Evolutionary conservation across 2,888 invertebrate genomes (phyloP), one percentile per base, ranked within the genome.

Genomic region (Epsilonema sp.): DNA sequence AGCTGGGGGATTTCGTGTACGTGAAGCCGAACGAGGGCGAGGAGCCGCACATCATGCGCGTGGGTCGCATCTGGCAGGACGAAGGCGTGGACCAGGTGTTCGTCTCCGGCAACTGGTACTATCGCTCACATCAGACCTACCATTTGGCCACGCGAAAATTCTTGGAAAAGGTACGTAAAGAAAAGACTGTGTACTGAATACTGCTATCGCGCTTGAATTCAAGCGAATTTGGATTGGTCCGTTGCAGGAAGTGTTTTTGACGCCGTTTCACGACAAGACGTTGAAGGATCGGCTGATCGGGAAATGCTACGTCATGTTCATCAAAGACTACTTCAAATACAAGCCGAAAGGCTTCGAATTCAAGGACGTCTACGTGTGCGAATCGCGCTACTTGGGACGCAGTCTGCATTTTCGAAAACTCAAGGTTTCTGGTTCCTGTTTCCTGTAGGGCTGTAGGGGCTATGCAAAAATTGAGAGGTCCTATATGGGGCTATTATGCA

Each of bases 311-410:
- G 86, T 97, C 19, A 79, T 97, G 76, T 83, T 80, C 62, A 82
- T 89, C 26, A 84, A 82, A 64, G 89, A 94, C 64, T 94, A 89
- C 69, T 84, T 90, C 65, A 82, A 83, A 63, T 77, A 76, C 65
- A 76, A 76, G 54, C 89, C 92, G 0, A 82, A 83, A 61, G 68
- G 48, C 38, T 82, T 83, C 60, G 74, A 78, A 0, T 86, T 89
- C 52, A 84, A 85, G 61, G 90, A 97, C 67, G 80, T 94, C 1
- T 97, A 81, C 63, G 90, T 94, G 0, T 94, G 94, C 66, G 94
- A 97, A 69, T 89, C 85, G 20, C 76, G 89, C 3, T 97, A 97
- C 68, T 82, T 79, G 55, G 78, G 83, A 0, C 78, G 78, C 57
- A 76, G 78, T 36, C 76, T 86, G 51, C 78, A 79, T 58, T 94